Conservation (phyloP, 2,797 vertebrate genomes). For the Xenops minutus region DNA sequence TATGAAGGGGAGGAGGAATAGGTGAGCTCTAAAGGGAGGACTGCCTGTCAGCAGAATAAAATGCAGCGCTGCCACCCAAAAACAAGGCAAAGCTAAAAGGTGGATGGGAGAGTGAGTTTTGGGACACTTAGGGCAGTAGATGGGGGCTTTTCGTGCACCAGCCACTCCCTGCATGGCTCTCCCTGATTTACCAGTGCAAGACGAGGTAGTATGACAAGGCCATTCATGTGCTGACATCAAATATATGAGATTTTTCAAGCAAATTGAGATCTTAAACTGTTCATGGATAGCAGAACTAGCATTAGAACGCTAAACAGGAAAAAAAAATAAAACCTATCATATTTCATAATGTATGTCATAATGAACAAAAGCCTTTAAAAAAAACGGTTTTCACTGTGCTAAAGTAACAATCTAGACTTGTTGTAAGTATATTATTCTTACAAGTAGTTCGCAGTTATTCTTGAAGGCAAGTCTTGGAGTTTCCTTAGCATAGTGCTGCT, state of each 20-base stretch:
- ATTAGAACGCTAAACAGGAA: conserved; percentile 76
- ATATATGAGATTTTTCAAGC: conserved; percentile 74
- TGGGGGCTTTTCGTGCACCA: background rate
- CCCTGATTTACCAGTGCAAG: conserved; percentile 26
- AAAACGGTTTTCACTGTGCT: conserved; percentile 82
- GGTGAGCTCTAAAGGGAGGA: conserved; percentile 60
- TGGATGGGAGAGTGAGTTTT: background rate
- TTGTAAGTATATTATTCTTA: conserved; percentile 97
- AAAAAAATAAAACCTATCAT: conserved; percentile 56
- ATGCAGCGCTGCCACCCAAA: background rate
- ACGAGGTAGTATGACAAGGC: conserved; percentile 67
- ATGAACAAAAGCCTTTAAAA: conserved; percentile 76
- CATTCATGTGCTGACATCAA: conserved; percentile 72
- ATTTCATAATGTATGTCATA: conserved; percentile 79
- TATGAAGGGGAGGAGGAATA: conserved; percentile 53
- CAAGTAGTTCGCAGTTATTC: conserved; percentile 99
- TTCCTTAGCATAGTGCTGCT: conserved; percentile 99
- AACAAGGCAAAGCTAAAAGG: conserved; percentile 45
- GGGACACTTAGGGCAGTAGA: background rate
- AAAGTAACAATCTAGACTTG: conserved; percentile 88
- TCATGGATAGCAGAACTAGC: conserved; percentile 76
- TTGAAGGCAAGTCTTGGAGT: conserved; percentile 99
- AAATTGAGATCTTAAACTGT: conserved; percentile 75
- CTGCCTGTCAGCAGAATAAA: conserved; percentile 51
- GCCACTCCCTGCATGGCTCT: conserved; percentile 26